Conservation (phyloP, 1,140 invertebrate genomes). For the Spodoptera frugiperda region DNA sequence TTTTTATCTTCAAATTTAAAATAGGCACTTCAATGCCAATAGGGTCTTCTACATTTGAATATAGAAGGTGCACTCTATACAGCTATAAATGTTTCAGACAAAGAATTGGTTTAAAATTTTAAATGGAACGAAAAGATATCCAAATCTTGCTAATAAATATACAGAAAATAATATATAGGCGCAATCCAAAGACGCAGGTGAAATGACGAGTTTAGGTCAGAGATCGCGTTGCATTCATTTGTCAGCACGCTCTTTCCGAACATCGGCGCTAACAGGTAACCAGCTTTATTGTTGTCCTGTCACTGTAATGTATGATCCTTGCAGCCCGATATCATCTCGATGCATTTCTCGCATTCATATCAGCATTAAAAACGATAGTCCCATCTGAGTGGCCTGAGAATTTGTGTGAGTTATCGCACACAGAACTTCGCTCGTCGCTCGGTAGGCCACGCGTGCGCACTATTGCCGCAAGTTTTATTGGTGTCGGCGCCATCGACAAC, state of each 20-base stretch:
- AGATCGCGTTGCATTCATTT: slow-evolving; percentile 64
- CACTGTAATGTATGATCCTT: slow-evolving; percentile 75
- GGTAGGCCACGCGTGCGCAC: slow-evolving; percentile 66
- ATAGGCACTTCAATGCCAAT: no score
- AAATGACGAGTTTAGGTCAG: slow-evolving; percentile 38
- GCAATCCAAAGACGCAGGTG: slow-evolving; percentile 28
- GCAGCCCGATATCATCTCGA: slow-evolving; percentile 70
- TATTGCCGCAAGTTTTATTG: slow-evolving; percentile 77
- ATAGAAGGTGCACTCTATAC: no score
- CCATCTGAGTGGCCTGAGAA: slow-evolving; percentile 63
- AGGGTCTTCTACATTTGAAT: no score
- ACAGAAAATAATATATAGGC: neutral
- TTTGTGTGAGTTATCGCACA: slow-evolving; percentile 66
- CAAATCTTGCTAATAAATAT: neutral
- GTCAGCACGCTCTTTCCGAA: slow-evolving; percentile 56
- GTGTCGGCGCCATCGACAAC: slow-evolving; percentile 82
- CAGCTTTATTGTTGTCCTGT: slow-evolving; percentile 79
- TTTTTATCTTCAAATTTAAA: no score
- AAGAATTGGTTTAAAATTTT: no score
- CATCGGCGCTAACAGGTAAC: slow-evolving; percentile 73
- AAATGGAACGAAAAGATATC: neutral
- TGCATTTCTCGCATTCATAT: slow-evolving; percentile 60
- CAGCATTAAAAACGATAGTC: slow-evolving; percentile 68
- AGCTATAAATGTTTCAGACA: no score
- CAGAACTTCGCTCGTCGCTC: slow-evolving; percentile 54